Evolutionary conservation across 2,113 vertebrate species (phyloP).

Genomic region (Ptilorrhoa leucosticta): DNA sequence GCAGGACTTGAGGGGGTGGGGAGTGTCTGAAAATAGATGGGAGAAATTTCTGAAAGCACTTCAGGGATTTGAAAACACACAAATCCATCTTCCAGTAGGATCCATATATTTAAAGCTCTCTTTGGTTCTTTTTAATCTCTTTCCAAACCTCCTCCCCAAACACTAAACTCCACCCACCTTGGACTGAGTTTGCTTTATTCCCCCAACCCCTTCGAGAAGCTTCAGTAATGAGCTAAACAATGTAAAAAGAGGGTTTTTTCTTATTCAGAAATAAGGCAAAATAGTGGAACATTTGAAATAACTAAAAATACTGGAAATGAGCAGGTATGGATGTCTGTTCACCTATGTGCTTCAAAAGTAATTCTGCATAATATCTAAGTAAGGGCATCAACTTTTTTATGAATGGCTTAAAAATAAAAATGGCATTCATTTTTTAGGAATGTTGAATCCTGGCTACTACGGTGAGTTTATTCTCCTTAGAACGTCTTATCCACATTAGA

Average conservation of each 20-base stretch:
- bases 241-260: accelerated
- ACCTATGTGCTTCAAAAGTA: accelerated
- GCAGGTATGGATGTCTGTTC: background rate
- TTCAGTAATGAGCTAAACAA: background rate
- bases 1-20: background rate
- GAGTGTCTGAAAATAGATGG: background rate
- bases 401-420: background rate
- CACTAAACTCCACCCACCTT: background rate
- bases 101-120: background rate
- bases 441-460: background rate
- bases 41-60: background rate
- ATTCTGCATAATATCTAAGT: background rate
- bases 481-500: background rate
- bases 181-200: background rate
- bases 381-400: background rate
- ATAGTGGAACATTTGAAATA: background rate
- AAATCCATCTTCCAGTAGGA: background rate
- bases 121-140: background rate
- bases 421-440: too few species aligned
- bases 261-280: background rate
- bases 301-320: background rate
- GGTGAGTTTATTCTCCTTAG: background rate
- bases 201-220: background rate
- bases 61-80: background rate
- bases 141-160: background rate